Evolutionary conservation across 2,888 invertebrate genomes (phyloP).

Genomic region (Mythimna pallens): DNA sequence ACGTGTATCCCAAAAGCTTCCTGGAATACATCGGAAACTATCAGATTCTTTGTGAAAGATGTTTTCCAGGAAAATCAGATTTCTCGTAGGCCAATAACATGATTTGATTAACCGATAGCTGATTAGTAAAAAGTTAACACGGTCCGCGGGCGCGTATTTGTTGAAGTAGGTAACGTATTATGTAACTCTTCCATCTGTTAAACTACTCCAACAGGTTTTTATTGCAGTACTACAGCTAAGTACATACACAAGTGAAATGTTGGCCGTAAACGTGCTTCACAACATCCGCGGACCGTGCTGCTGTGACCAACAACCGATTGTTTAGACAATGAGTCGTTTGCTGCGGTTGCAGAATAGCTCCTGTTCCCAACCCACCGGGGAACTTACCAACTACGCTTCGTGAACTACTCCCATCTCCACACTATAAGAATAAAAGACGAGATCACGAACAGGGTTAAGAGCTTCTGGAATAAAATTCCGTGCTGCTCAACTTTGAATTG

Average conservation of each 20-base stretch:
- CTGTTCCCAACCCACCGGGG: constrained; percentile 27
- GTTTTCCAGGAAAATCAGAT: neutral
- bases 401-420: constrained; percentile 27
- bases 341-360: constrained; percentile 44
- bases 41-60: neutral
- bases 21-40: neutral
- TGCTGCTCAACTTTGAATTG: constrained; percentile 46
- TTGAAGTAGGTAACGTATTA: constrained; percentile 55
- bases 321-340: constrained; percentile 51
- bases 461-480: constrained; percentile 50
- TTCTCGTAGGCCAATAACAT: neutral
- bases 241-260: constrained; percentile 59
- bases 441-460: constrained; percentile 51
- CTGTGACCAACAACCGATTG: constrained; percentile 28
- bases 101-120: no score
- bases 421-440: constrained; percentile 48
- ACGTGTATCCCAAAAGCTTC: neutral
- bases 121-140: constrained; percentile 49
- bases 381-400: constrained; percentile 34
- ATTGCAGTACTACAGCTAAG: constrained; percentile 47
- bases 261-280: constrained; percentile 33
- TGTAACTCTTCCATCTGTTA: constrained; percentile 59
- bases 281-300: constrained; percentile 11
- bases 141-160: constrained; percentile 36
- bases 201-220: constrained; percentile 63